These are phyloP conservation scores for Ivindomyrus marchei DNA, from an alignment of 2,113 vertebrate species.

Conservation along the genomic window DNA sequence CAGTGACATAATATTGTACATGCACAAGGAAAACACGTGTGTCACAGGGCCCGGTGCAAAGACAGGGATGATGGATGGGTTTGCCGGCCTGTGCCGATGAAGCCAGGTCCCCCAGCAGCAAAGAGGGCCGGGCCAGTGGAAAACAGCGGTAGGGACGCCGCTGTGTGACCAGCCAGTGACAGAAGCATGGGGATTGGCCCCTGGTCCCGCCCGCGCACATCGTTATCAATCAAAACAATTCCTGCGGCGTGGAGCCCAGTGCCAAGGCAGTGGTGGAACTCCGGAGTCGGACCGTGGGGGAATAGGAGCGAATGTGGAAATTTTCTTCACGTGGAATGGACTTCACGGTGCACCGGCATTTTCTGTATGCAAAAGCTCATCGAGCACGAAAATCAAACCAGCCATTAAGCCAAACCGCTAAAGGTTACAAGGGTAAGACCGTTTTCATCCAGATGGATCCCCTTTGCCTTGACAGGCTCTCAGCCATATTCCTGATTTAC, in stretches of 20 bases:
- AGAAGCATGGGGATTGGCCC: slow-evolving; percentile 9
- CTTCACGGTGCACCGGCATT: background rate
- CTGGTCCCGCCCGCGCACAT: slow-evolving; percentile 10
- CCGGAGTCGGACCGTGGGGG: background rate
- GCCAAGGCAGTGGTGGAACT: slow-evolving; percentile 5
- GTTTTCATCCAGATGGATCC: background rate
- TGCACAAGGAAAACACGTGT: slow-evolving; percentile 56
- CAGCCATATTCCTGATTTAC: background rate
- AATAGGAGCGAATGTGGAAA: slow-evolving; percentile 3
- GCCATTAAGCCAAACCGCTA: background rate
- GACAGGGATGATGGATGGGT: slow-evolving; percentile 64
- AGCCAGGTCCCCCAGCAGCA: slow-evolving; percentile 11
- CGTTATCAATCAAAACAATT: slow-evolving; percentile 24
- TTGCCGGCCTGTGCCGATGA: slow-evolving; percentile 50
- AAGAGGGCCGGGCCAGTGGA: slow-evolving; percentile 4
- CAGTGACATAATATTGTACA: slow-evolving; percentile 56
- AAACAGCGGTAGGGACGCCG: background rate
- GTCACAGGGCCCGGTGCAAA: slow-evolving; percentile 55
- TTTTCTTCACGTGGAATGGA: background rate
- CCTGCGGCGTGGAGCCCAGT: background rate
- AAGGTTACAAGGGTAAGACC: background rate
- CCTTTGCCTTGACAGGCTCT: background rate
- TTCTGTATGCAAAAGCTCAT: background rate
- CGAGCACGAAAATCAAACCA: background rate
- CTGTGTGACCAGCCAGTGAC: slow-evolving; percentile 16